Evolutionary conservation across 2,113 vertebrate species (phyloP), one percentile per base, ranked within the genome.

Genomic region (Cettia cetti): DNA sequence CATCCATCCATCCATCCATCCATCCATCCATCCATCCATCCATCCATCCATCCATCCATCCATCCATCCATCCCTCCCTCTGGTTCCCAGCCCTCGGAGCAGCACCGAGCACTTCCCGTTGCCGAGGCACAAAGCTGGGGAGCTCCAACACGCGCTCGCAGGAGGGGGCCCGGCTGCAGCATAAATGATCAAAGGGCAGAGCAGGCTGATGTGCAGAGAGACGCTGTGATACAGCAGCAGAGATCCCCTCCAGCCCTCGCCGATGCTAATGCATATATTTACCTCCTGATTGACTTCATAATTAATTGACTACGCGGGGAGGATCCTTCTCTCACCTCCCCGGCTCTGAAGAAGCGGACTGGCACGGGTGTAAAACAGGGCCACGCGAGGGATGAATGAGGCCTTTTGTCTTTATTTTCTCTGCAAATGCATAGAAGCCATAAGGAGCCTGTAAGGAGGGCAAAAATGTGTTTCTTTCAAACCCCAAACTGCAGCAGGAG

Each of bases 201-300:
- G 86, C 85, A n/a, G 60, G 76, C 88, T 93, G 94, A 78, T 90
- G 94, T 35, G 82, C 90, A 60, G 74, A 49, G 89, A 88, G 68
- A 89, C 0, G 10, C 72, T 90, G 60, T 83, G 90, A 88, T 84
- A 74, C 76, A 65, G 92, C 94, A 93, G 75, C 81, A 69, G 72
- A 92, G 72, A 95, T 79, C 93, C 93, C 93, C 95, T 92, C 90
- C 37, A 94, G 95, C 85, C 90, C 93, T 96, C 1, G 1, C 49
- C 3, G 37, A 78, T 81, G 92, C 76, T 96, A 92, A 95, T 90
- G 94, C 88, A 96, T 95, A 71, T 92, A 95, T 95, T 96, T 94
- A 94, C 95, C 88, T 97, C 92, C 72, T 94, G 93, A 96, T 96
- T 95, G 94, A 95, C 88, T 96, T 96, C 80, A 78, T 94, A 96